phyloP scores from a whole-genome alignment of 1,140 invertebrate species.

The Subanguina moxae region DNA sequence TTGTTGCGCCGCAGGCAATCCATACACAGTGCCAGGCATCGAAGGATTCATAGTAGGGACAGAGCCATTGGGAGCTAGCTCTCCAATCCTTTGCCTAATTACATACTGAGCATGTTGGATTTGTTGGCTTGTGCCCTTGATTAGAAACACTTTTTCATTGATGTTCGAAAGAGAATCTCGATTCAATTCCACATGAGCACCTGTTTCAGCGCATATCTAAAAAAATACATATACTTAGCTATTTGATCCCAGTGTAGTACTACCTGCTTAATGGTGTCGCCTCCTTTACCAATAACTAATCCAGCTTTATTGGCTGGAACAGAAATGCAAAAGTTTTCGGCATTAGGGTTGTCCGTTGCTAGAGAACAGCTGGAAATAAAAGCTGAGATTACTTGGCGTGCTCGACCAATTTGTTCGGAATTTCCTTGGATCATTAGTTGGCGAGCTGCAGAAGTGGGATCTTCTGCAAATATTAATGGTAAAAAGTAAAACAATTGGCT shows the following conservation, averaged over 20 bases:
- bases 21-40: too few species aligned
- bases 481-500: too few species aligned
- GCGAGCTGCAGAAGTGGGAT: constrained; percentile 78
- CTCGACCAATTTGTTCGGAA: constrained; percentile 78
- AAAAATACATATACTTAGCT: neutral
- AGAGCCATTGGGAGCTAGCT: constrained; percentile 42
- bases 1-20: too few species aligned
- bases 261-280: constrained; percentile 76
- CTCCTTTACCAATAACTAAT: constrained; percentile 86
- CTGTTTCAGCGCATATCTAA: constrained; percentile 58
- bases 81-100: constrained; percentile 86
- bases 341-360: constrained; percentile 67
- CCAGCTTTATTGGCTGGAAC: constrained; percentile 89
- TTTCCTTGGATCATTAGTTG: constrained; percentile 78
- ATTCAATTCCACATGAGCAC: constrained; percentile 83
- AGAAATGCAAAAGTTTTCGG: constrained; percentile 71
- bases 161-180: constrained; percentile 68
- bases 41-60: constrained; percentile 8
- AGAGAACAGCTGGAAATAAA: constrained; percentile 60
- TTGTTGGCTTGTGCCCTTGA: constrained; percentile 80
- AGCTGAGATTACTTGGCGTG: constrained; percentile 58
- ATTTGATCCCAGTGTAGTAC: neutral
- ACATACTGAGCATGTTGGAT: constrained; percentile 90
- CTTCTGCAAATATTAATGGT: constrained; percentile 64
- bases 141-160: constrained; percentile 79